Percentiles rank a stretch among this genome's conserved stretches.
Evolutionary conservation across 2,113 vertebrate genomes (phyloP).

Genomic region (Pseudolaguvia tuberculata): DNA sequence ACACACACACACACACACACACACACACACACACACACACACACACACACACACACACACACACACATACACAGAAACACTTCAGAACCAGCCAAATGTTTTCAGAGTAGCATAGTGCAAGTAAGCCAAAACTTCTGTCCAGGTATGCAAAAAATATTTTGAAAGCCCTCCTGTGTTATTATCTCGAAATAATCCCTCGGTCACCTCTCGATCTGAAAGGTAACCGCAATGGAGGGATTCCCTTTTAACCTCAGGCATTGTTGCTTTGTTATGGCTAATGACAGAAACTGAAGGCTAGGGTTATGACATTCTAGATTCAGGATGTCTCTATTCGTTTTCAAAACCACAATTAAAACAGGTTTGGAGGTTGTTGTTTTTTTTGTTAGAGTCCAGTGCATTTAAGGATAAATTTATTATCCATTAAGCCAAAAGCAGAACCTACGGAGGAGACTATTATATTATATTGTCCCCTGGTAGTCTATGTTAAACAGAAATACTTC

Average conservation of each 20-base stretch:
- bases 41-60: too few species aligned
- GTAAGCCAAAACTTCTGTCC: not conserved
- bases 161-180: constrained; percentile 16
- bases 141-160: constrained; percentile 14
- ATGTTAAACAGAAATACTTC: too few species aligned
- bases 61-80: too few species aligned
- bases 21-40: too few species aligned
- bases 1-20: too few species aligned
- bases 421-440: not conserved
- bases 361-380: not conserved
- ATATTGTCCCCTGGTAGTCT: too few species aligned
- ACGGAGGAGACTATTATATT: too few species aligned
- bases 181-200: not conserved
- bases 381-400: not conserved
- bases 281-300: constrained; percentile 6
- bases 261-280: constrained; percentile 26
- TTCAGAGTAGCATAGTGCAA: not conserved
- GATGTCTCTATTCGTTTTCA: not conserved
- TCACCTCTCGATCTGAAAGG: constrained; percentile 1
- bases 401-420: not conserved
- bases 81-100: not conserved
- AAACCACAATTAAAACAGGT: not conserved
- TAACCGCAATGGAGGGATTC: constrained; percentile 28
- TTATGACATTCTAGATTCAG: not conserved
- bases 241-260: constrained; percentile 26